A percentile compares a stretch with the other conserved stretches of the same genome.
phyloP scores from a whole-genome alignment of 2,113 vertebrate species.

The Xiphorhynchus elegans region DNA sequence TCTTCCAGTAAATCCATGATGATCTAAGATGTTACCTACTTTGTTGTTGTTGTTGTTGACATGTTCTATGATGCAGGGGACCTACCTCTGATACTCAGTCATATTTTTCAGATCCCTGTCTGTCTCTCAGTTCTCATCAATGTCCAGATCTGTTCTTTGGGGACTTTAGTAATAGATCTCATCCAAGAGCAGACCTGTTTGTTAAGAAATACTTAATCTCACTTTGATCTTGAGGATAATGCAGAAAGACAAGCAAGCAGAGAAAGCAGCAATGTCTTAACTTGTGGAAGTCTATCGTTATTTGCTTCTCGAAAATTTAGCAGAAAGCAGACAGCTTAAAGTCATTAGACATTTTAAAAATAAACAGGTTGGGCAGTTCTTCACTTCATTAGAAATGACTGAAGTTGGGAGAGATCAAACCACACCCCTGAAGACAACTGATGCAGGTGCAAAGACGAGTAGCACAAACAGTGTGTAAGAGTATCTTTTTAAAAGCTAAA shows the following conservation, averaged over 20 bases:
- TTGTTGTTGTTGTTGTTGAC: background rate
- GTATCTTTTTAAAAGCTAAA: background rate
- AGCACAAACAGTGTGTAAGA: background rate
- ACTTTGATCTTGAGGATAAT: background rate
- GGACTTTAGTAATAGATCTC: background rate
- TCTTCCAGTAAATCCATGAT: background rate
- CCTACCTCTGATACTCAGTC: background rate
- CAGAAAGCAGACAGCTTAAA: background rate
- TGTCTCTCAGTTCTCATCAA: background rate
- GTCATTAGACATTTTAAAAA: background rate
- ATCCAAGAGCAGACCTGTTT: background rate
- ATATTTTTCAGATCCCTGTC: background rate
- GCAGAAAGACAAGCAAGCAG: background rate
- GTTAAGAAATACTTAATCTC: background rate
- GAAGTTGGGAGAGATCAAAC: background rate
- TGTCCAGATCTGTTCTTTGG: background rate
- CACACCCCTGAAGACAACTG: background rate
- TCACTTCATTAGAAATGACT: background rate
- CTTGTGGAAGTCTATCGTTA: background rate
- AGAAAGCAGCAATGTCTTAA: background rate
- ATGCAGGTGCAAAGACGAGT: background rate
- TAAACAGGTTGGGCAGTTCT: background rate
- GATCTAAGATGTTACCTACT: background rate
- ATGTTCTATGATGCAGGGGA: background rate
- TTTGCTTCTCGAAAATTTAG: background rate